These are phyloP conservation scores for Philhelius pedissequus DNA, from an alignment of 2,888 invertebrate species.

Conservation along the genomic window DNA sequence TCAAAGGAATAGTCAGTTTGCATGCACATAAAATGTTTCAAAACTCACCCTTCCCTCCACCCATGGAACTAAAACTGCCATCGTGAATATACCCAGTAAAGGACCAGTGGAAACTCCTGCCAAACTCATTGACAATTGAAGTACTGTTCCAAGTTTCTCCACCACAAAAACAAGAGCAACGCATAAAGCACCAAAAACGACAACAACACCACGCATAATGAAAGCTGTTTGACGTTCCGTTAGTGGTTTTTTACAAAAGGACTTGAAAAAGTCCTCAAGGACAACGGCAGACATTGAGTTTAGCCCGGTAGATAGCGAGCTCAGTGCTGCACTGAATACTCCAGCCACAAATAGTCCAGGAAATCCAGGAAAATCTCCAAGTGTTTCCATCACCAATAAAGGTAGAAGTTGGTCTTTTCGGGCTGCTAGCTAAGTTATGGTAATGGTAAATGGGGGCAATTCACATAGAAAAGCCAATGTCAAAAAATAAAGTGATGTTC, in stretches of 20 bases:
- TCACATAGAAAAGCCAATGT: constrained; percentile 26
- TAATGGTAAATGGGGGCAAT: constrained; percentile 20
- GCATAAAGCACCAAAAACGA: constrained; percentile 83
- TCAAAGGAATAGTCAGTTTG: constrained; percentile 33
- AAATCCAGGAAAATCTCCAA: constrained; percentile 88
- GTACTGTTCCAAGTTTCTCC: constrained; percentile 84
- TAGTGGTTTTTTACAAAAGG: constrained; percentile 80
- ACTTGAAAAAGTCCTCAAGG: constrained; percentile 85
- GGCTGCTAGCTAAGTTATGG: constrained; percentile 80
- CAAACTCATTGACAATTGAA: constrained; percentile 84
- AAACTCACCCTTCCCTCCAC: constrained; percentile 81
- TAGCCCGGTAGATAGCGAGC: constrained; percentile 88
- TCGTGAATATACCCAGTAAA: constrained; percentile 84
- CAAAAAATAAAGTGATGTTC: constrained; percentile 57
- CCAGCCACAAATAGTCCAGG: constrained; percentile 94
- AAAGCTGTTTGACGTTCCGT: constrained; percentile 81
- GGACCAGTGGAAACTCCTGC: constrained; percentile 85
- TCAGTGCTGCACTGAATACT: constrained; percentile 93
- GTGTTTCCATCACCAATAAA: constrained; percentile 90
- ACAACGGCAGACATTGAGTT: constrained; percentile 89
- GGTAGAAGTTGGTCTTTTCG: constrained; percentile 90
- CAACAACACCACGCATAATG: constrained; percentile 84
- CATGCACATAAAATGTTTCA: constrained; percentile 29
- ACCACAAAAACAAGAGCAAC: constrained; percentile 83
- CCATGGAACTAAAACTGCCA: constrained; percentile 85